Evolutionary conservation across 2,888 invertebrate genomes (phyloP), one percentile per base, ranked within the genome.

Genomic region (Nemoura dubitans): DNA sequence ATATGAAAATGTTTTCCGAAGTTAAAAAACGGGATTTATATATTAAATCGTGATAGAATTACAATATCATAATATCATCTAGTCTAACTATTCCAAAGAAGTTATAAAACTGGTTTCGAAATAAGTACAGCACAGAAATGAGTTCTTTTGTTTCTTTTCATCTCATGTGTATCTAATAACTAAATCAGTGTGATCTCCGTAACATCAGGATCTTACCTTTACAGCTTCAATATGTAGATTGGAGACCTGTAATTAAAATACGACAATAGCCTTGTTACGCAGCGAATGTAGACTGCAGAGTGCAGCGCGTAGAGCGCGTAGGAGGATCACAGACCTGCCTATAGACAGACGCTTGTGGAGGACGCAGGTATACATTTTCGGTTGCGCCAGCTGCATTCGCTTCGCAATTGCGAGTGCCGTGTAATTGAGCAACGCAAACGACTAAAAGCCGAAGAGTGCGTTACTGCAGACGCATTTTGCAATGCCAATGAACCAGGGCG

Each of bases 1-100:
- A 83, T 83, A 42, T 83, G 30, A 83, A 25, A 83, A 83, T 83
- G 83, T 42, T 83, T n/a, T 42, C 83, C 43, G 36, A 36, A n/a
- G 36, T 36, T 25, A 36, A 42, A 42, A 42, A 26, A 42, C 36
- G 42, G n/a, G 26, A 83, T 42, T 42, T 26, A 42, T 83, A 26
- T 78, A 42, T 83, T 42, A 83, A 42, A 83, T 42, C 83, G 83
- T 83, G 83, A 21, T 83, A 25, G 42, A 6, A 83, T 42, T 78
- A 83, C 83, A 83, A 83, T 83, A 42, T 36, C 59, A 21, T 59
- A 21, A 21, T 59, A 21, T 21, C 6, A 21, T 59, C 59, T 21
- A 21, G 59, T 21, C 59, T 59, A 21, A 21, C 59, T 21, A 21
- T 59, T 59, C 59, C 14, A 14, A 21, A 59, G 59, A 21, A 59